Conservation (phyloP, 2,888 invertebrate genomes). For the Gryllus longicercus region DNA sequence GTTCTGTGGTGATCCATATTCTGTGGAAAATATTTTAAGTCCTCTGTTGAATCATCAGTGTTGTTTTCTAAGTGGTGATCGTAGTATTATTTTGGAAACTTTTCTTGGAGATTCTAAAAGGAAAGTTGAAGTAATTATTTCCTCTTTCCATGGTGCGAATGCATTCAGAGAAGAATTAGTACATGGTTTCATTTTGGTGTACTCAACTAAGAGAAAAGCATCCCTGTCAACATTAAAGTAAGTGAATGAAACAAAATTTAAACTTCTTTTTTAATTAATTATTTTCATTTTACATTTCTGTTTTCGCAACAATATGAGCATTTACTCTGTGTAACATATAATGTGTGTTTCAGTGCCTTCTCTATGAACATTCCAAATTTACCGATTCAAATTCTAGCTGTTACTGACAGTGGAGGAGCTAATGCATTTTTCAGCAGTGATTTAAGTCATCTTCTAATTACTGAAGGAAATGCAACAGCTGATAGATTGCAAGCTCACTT, state of each 20-base stretch:
- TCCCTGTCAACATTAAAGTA: constrained; percentile 88
- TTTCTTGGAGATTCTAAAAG: constrained; percentile 87
- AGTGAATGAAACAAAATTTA: constrained; percentile 40
- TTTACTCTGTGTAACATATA: not conserved
- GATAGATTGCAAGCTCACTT: constrained; percentile 87
- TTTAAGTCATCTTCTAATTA: constrained; percentile 82
- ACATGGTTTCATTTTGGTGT: constrained; percentile 92
- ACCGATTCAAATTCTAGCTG: constrained; percentile 90
- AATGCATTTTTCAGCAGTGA: constrained; percentile 88
- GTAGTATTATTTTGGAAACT: constrained; percentile 86
- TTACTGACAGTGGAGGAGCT: constrained; percentile 85
- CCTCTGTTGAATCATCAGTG: constrained; percentile 84
- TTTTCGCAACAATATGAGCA: not conserved
- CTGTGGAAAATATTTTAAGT: constrained; percentile 82
- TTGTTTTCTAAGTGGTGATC: constrained; percentile 79
- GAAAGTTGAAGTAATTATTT: constrained; percentile 85
- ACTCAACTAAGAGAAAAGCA: constrained; percentile 91
- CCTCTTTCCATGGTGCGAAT: constrained; percentile 91
- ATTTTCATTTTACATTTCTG: not conserved
- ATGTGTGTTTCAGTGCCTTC: constrained; percentile 65
- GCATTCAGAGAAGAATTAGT: constrained; percentile 88
- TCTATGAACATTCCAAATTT: constrained; percentile 89
- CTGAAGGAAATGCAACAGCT: constrained; percentile 89
- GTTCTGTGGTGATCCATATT: constrained; percentile 94
- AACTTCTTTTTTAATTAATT: no score